Base-by-base conservation (phyloP, 2,797 vertebrate species). In the Rhincodon typus region DNA sequence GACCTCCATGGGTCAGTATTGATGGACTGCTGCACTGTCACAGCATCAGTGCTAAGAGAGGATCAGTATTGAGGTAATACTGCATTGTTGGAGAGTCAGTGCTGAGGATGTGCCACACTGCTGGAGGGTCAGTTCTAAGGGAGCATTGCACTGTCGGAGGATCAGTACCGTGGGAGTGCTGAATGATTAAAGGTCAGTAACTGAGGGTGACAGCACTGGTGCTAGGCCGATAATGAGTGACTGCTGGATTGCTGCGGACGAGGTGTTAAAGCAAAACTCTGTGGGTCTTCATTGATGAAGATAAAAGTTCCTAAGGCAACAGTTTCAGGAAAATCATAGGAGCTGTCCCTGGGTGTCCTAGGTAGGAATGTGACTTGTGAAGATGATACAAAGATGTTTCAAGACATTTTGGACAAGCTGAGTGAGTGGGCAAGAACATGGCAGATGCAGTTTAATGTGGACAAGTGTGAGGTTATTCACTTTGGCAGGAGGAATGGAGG, bases 211-310 rank as follows among this genome's bases (percentile, higher is more conserved):
- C 74, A 12, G 74, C 74, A 79, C 74, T 79, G 74, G 15, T 15
- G 34, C 34, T 34, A n/a, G 77, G 77, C 17, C 77, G 10, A 15
- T n/a, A 15, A 34, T 79, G 77, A 79, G 34, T 13, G 77, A 15
- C 13, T 5, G 77, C 30, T 21, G n/a, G n/a, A 82, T 12, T 82
- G n/a, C 38, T 30, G n/a, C 13, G 19, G n/a, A 38, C 42, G n/a
- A 5, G 17, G 5, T 38, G 5, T 82, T 38, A 19, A 82, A 82
- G 3, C n/a, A 38, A 42, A 0, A 6, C n/a, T 34, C 77, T 79
- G 77, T 38, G 12, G 2, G 12, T 34, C 4, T 1, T 3, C 13
- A 0, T 15, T 13, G 15, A 4, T n/a, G 10, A 13, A 3, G 10
- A 3, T 79, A 79, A n/a, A n/a, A 38, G 3, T 15, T 82, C n/a